Conservation (phyloP, 2,113 vertebrate species). For the Cepphus grylle region DNA sequence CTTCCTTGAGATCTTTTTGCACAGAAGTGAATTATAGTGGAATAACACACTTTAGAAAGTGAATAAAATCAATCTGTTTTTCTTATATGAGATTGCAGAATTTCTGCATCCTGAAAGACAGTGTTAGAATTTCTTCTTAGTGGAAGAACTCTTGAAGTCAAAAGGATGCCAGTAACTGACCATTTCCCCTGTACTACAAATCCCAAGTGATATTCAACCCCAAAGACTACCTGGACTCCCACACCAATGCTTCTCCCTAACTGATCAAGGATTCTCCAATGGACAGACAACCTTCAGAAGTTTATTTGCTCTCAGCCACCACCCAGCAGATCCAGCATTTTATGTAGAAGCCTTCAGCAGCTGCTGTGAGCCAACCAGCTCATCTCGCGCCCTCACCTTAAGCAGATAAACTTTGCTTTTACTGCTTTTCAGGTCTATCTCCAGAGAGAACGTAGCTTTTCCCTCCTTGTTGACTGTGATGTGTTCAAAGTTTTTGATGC, state of each 20-base stretch:
- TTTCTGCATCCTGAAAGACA: background rate
- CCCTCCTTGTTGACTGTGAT: slow-evolving; percentile 75
- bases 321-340: background rate
- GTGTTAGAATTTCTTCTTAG: background rate
- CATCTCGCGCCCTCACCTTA: slow-evolving; percentile 76
- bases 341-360: background rate
- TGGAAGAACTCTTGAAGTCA: background rate
- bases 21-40: background rate
- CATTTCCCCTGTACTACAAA: background rate
- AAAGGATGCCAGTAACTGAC: background rate
- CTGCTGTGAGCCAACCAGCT: background rate
- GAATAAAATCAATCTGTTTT: background rate
- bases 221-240: background rate
- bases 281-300: background rate
- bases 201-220: background rate
- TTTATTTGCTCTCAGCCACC: background rate
- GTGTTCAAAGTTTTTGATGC: slow-evolving; percentile 76
- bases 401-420: slow-evolving; percentile 82
- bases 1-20: background rate
- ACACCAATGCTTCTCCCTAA: background rate
- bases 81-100: background rate
- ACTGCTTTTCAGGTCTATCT: slow-evolving; percentile 81
- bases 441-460: slow-evolving; percentile 79
- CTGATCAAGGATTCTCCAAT: background rate
- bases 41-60: background rate